These are phyloP conservation scores for Pachydiplax longipennis DNA, from an alignment of 2,888 invertebrate genomes.

Conservation along the genomic window DNA sequence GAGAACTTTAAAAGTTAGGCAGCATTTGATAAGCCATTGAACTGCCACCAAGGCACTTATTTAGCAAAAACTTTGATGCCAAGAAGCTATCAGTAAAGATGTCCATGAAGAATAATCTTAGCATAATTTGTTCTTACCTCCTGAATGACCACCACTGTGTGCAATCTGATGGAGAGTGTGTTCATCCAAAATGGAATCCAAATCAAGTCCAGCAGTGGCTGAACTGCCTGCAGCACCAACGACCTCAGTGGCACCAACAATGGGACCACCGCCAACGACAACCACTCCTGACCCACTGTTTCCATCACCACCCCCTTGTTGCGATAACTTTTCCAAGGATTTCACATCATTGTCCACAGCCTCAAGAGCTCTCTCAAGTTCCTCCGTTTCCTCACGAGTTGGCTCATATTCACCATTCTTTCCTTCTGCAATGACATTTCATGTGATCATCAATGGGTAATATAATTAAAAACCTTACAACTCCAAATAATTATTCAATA, in stretches of 20 bases:
- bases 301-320: constrained; percentile 7
- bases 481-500: too few species aligned
- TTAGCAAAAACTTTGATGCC: background rate
- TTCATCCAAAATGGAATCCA: constrained; percentile 24
- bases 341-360: constrained; percentile 78
- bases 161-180: constrained; percentile 26
- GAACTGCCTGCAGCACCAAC: constrained; percentile 15
- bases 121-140: background rate
- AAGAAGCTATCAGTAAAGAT: background rate
- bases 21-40: too few species aligned
- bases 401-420: constrained; percentile 76
- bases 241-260: constrained; percentile 30
- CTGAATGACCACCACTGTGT: constrained; percentile 12
- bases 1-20: too few species aligned
- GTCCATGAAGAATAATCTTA: background rate
- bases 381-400: constrained; percentile 84
- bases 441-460: background rate
- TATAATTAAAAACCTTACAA: too few species aligned
- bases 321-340: constrained; percentile 73
- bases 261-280: constrained; percentile 6
- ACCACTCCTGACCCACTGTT: background rate
- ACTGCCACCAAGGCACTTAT: too few species aligned
- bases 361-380: constrained; percentile 84
- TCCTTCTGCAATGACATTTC: constrained; percentile 62
- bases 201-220: constrained; percentile 34